Evolutionary conservation across 2,113 vertebrate genomes (phyloP).

Genomic region (Petromus typicus): DNA sequence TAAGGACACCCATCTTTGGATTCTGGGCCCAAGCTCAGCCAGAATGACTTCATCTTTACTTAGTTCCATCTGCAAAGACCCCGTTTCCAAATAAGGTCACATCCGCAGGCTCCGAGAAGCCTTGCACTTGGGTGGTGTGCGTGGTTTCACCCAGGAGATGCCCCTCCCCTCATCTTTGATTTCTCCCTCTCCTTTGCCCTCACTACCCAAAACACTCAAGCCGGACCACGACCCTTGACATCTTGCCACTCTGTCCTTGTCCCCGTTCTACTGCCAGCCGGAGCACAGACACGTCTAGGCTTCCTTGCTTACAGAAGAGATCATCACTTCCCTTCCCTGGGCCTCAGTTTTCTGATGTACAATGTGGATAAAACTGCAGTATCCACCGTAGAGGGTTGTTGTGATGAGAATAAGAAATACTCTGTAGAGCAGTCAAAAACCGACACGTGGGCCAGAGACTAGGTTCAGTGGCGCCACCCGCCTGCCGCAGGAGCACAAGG

Average conservation of each 20-base stretch:
- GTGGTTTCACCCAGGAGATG: background rate
- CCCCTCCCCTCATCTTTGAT: background rate
- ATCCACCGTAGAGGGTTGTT: background rate
- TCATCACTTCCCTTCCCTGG: background rate
- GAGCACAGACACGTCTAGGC: background rate
- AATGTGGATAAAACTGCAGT: background rate
- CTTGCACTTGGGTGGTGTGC: background rate
- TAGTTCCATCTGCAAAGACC: background rate
- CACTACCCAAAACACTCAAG: background rate
- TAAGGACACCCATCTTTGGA: background rate
- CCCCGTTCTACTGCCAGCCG: background rate
- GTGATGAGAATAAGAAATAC: background rate
- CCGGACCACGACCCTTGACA: background rate
- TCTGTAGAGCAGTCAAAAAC: background rate
- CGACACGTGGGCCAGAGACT: background rate
- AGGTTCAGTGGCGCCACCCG: background rate
- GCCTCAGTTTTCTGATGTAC: background rate
- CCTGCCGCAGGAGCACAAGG: too few species aligned
- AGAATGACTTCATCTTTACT: background rate
- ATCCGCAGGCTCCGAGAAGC: background rate
- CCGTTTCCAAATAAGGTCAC: background rate
- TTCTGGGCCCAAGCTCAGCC: background rate
- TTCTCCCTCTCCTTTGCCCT: background rate
- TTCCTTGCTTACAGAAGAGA: background rate
- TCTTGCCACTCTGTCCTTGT: background rate